Conservation (phyloP, 2,888 invertebrate genomes). For the Yponomeuta plumbellus region DNA sequence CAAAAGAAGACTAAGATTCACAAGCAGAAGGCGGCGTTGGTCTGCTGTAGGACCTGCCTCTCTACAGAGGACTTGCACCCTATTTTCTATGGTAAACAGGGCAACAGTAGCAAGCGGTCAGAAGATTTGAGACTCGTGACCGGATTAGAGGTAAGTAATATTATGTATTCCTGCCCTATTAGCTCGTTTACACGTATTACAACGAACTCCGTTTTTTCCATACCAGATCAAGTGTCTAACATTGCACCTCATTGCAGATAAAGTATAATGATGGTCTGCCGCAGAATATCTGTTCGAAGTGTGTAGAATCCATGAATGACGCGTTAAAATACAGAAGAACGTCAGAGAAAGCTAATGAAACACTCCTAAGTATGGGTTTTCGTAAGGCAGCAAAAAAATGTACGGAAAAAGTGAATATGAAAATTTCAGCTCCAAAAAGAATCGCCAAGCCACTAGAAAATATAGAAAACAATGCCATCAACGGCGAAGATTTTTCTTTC, state of each 20-base stretch:
- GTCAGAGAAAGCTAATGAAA: slow-evolving; percentile 44
- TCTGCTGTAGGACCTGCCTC: slow-evolving; percentile 22
- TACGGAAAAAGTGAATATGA: slow-evolving; percentile 19
- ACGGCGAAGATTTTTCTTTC: slow-evolving; percentile 2
- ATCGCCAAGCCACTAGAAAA: neutral
- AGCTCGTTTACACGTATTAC: neutral
- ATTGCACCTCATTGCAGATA: slow-evolving; percentile 39
- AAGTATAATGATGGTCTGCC: slow-evolving; percentile 52
- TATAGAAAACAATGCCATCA: neutral
- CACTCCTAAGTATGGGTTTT: slow-evolving; percentile 32
- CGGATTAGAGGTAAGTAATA: slow-evolving; percentile 20
- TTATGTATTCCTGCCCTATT: neutral
- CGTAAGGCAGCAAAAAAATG: slow-evolving; percentile 28
- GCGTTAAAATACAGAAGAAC: slow-evolving; percentile 46
- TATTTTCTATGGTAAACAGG: slow-evolving; percentile 20
- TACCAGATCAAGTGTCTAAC: neutral
- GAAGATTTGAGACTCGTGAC: slow-evolving; percentile 21
- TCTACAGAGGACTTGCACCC: slow-evolving; percentile 18
- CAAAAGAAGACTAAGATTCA: neutral
- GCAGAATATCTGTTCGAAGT: slow-evolving; percentile 51
- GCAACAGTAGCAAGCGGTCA: slow-evolving; percentile 18
- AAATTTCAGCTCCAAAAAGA: slow-evolving; percentile 24
- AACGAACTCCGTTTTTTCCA: neutral
- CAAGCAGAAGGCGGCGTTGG: neutral
- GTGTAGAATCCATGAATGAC: slow-evolving; percentile 37